Evolutionary conservation across 2,888 invertebrate species (phyloP).

Genomic region (Miltochrista miniata): DNA sequence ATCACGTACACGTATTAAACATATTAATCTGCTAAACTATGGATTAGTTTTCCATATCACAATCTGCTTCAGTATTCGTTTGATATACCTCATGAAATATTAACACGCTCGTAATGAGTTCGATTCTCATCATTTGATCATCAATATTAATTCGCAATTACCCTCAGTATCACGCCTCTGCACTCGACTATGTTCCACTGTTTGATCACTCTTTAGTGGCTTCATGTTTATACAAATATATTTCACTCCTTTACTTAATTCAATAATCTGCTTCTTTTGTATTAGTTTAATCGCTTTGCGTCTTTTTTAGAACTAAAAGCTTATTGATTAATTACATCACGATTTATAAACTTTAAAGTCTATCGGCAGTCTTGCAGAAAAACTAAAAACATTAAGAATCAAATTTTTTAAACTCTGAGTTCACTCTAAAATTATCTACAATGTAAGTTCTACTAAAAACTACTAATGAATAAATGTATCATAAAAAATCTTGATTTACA

Average conservation of each 20-base stretch:
- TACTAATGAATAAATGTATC: constrained; percentile 5
- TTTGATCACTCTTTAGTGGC: constrained; percentile 41
- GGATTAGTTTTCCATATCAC: background rate
- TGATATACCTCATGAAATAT: constrained; percentile 53
- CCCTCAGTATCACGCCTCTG: constrained; percentile 42
- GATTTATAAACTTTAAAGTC: no score
- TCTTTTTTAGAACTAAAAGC: constrained; percentile 25
- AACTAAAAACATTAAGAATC: constrained; percentile 17
- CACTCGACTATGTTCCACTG: constrained; percentile 36
- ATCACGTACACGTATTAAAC: background rate
- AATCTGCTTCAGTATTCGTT: constrained; percentile 26
- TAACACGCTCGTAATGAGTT: constrained; percentile 49
- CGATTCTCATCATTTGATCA: constrained; percentile 47
- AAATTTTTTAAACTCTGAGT: constrained; percentile 12
- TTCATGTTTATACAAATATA: constrained; percentile 35
- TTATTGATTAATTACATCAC: constrained; percentile 11
- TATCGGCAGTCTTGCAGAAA: constrained; percentile 14
- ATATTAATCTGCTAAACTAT: background rate
- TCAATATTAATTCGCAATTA: constrained; percentile 68
- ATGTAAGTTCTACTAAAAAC: constrained; percentile 12
- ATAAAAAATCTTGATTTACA: constrained; percentile 9
- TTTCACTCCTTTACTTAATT: constrained; percentile 22
- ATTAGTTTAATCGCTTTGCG: constrained; percentile 15
- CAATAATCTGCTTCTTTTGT: background rate
- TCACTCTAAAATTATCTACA: constrained; percentile 6